Evolutionary conservation across 2,113 vertebrate species (phyloP).

Genomic region (human (Homo sapiens)): GRCh38 chr7:41507001-41507500

Average conservation of each 20-base stretch:
- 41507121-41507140: not conserved
- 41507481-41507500: not conserved
- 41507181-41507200: not conserved
- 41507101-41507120: not conserved
- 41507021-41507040: not conserved
- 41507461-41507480: not conserved
- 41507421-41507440: not conserved
- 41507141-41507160: not conserved
- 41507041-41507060: not conserved
- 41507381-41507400: not conserved
- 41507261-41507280: not conserved
- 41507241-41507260: not conserved
- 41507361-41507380: not conserved
- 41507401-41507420: not conserved
- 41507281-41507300: not conserved
- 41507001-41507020: not conserved
- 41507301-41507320: not conserved
- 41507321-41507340: not conserved
- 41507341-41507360: not conserved
- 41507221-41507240: not conserved
- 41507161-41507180: not conserved
- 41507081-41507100: not conserved
- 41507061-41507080: not conserved
- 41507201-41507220: not conserved
- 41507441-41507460: not conserved